Base-by-base conservation (phyloP, 1,140 invertebrate species). In the Eufriesea mexicana region DNA sequence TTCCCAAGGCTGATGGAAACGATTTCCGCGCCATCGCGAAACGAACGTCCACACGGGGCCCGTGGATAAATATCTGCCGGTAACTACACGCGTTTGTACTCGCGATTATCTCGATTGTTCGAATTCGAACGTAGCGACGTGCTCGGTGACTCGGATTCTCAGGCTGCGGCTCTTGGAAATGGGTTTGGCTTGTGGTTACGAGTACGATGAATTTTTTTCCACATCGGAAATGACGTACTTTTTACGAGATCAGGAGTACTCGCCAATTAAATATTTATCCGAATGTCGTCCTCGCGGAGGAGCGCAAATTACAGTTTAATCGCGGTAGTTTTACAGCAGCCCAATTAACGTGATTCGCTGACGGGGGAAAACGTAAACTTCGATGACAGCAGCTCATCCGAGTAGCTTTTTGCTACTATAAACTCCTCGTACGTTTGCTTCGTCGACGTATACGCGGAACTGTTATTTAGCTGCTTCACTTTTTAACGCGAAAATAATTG, bases 1-100 rank as follows among this genome's bases (percentile, higher is more conserved):
- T 49, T 35, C 61, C 70, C 86, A 86, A 86, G 75, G 64, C 74
- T 86, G 62, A 49, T 61, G 47, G 35, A 79, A 25, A 76, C 51
- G 62, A 42, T 45, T 57, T 73, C 49, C 45, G 35, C 45, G 9
- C 2, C 67, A n/a, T 23, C 45, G 18, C 28, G 45, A 18, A 51
- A 20, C 20, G 7, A 20, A 72, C 74, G 18, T 20, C 66, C 14
- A 9, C n/a, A 7, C 28, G 35, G 20, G 25, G n/a, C 5, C 23
- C 0, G 28, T 42, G 14, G 49, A 74, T 64, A 74, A 61, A 64
- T 64, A 80, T 74, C 42, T 25, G 14, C 5, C 8, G 28, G 5
- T 18, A 74, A 61, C 23, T 73, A 74, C 70, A 80, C 57, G 78
- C 23, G 78, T 80, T 73, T 61, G 47, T 64, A 74, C 78, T 80